Base-by-base conservation (phyloP, 1,140 invertebrate species). In the Papilio machaon region DNA sequence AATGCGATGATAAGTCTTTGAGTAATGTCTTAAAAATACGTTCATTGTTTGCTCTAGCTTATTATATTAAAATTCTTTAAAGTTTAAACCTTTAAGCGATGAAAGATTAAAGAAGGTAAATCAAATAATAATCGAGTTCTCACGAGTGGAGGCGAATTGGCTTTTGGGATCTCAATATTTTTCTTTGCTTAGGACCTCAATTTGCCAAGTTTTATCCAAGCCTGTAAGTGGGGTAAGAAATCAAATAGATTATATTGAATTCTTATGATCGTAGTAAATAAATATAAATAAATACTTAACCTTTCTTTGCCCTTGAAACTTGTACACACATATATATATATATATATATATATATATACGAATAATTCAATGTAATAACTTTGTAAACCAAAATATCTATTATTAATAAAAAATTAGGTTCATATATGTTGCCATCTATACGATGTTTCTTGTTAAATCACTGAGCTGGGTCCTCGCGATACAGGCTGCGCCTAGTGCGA, bases 181-280 rank as follows among this genome's bases (percentile, higher is more conserved):
- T 67, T 67, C 35, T 67, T 67, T 67, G 11, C 30, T 67, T 67
- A 67, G 64, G 64, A 67, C 64, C 23, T 35, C 64, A 35, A 67
- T 67, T 30, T 67, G 64, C 64, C 64, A 67, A 67, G 64, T 67
- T 67, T 67, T 67, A 67, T 67, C 64, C 30, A 67, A 67, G 23
- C 64, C 2, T 67, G 23, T 64, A 67, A 67, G 64, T 67, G 64
- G 64, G 64, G 64, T 67, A 35, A 67, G 64, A 67, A 67, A 67
- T 67, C 64, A 67, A 67, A 67, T 67, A 67, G 64, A 67, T 35
- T 11, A 67, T 67, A 67, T 67, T 67, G 64, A 67, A 67, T 67
- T 67, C 64, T 67, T 67, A 67, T 67, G 35, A 35, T 30, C 23
- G 64, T 35, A 23, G 64, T 35, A 67, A 15, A 67, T 67, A 67